phyloP scores from a whole-genome alignment of 2,113 vertebrate genomes.

The Gallinago undulata region DNA sequence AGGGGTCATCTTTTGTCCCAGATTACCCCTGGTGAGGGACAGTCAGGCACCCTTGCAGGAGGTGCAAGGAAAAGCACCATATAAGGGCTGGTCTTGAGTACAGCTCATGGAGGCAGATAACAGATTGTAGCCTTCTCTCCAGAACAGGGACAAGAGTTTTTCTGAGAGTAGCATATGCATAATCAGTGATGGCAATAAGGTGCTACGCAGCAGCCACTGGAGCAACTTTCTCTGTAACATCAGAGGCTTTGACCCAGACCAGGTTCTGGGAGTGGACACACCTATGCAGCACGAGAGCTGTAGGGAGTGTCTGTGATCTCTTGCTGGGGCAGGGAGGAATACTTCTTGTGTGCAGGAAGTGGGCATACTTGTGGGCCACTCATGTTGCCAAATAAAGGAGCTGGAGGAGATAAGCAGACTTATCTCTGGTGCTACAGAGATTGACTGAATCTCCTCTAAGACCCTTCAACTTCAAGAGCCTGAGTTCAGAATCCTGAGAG shows the following conservation, averaged over 20 bases:
- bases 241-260: not conserved
- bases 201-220: not conserved
- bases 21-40: not conserved
- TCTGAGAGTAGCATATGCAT: not conserved
- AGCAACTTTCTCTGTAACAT: not conserved
- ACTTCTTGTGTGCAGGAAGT: not conserved
- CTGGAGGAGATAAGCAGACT: not conserved
- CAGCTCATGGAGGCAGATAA: not conserved
- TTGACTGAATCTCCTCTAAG: not conserved
- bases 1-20: not conserved
- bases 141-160: not conserved
- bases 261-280: not conserved
- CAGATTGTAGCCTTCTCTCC: not conserved
- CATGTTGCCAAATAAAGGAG: not conserved
- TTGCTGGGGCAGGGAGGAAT: not conserved
- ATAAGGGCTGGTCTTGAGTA: not conserved
- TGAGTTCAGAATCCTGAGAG: not conserved
- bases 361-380: too few relatives aligned
- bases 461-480: not conserved
- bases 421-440: not conserved
- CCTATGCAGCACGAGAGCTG: not conserved
- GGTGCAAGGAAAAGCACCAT: rapidly evolving
- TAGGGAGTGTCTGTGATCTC: not conserved
- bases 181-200: too few relatives aligned
- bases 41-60: not conserved